Conservation (phyloP, 1,140 invertebrate species). For the Littorina saxatilis region DNA sequence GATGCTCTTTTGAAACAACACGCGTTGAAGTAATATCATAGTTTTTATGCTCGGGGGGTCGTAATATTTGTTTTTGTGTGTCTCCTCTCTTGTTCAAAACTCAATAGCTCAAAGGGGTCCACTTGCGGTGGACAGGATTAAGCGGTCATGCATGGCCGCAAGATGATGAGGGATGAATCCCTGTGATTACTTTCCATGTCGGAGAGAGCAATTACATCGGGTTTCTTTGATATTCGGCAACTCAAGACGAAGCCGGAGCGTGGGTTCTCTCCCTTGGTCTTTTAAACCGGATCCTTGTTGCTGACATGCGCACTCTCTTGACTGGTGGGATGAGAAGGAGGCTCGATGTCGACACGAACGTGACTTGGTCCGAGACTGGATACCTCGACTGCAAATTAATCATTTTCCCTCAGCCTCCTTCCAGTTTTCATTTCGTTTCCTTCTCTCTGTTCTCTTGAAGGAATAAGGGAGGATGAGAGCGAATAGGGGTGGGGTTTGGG, state of each 20-base stretch:
- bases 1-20: too few relatives aligned
- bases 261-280: background rate
- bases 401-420: background rate
- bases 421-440: background rate
- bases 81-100: too few relatives aligned
- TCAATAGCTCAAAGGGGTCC: background rate
- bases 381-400: background rate
- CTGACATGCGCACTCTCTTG: too few relatives aligned
- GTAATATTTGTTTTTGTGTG: too few relatives aligned
- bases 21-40: too few relatives aligned
- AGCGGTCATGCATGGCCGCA: background rate
- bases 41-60: too few relatives aligned
- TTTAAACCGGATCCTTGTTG: too few relatives aligned
- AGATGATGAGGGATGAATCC: conserved; percentile 11
- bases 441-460: background rate
- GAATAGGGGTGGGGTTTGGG: background rate
- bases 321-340: background rate
- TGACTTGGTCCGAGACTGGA: background rate
- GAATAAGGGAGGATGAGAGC: too few relatives aligned
- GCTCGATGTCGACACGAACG: background rate
- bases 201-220: background rate
- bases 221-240: background rate
- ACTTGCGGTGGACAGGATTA: background rate
- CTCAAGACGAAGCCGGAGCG: too few relatives aligned
- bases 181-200: conserved; percentile 6